Evolutionary conservation across 2,113 vertebrate species (phyloP), one percentile per base, ranked within the genome.

Genomic region (Catagonus wagneri): DNA sequence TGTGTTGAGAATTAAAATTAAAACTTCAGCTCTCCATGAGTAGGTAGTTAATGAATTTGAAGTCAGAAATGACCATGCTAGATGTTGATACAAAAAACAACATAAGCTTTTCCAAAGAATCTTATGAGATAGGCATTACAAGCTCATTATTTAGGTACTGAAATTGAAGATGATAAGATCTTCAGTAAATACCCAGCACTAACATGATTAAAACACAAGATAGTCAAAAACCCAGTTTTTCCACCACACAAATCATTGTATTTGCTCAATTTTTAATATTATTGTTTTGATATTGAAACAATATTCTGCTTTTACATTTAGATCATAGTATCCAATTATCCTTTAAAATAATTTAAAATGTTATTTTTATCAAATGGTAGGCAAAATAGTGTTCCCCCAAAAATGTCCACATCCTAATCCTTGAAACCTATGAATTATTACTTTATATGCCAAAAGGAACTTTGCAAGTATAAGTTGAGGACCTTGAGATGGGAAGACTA

Each of bases 21-120:
- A 95, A 93, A 58, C 39, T 71, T 96, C 39, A 84, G 14, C 34
- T 78, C 10, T 71, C 4, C 25, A 16, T 90, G 79, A 54, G 84
- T 75, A 66, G 91, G 32, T 75, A 91, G 29, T 61, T 93, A 95
- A 93, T 89, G n/a, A 88, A 95, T 36, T 87, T 61, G n/a, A 91
- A 97, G 63, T 34, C 50, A 95, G 36, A 69, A 93, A 93, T 68
- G 89, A 89, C 15, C 83, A 65, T 50, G 16, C 7, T 63, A 61
- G 5, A 0, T 83, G 29, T 65, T 65, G 11, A 74, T 95, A 50
- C 3, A 66, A 85, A 72, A 90, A 90, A 52, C 23, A 86, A 56
- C 3, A 36, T n/a, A 88, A 44, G 2, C 2, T 6, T 95, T 90
- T 68, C 17, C 20, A 56, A 94, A 90, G 7, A 83, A 61, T 68